phyloP scores from a whole-genome alignment of 2,888 invertebrate genomes.

The Steinernema hermaphroditum region DNA sequence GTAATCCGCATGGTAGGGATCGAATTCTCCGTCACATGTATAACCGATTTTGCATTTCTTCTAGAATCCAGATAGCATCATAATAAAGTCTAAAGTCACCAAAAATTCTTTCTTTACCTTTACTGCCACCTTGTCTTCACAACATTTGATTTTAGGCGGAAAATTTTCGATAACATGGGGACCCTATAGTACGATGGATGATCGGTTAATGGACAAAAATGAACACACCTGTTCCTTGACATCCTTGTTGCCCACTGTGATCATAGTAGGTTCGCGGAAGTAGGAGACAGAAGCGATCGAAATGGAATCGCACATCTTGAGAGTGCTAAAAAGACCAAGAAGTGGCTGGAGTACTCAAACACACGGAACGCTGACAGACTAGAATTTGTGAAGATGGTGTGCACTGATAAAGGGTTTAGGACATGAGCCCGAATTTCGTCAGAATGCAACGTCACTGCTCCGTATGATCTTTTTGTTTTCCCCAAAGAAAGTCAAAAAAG shows the following conservation, averaged over 20 bases:
- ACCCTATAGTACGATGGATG: too few species aligned
- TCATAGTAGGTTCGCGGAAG: not conserved
- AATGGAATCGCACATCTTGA: not conserved
- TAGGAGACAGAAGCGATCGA: not conserved
- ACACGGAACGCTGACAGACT: too few species aligned
- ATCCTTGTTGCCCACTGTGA: not conserved
- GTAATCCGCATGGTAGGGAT: not conserved
- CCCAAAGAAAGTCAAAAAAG: not conserved
- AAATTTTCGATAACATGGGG: too few species aligned
- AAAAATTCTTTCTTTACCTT: too few species aligned
- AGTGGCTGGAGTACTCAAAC: not conserved
- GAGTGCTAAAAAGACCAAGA: not conserved
- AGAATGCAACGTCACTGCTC: too few species aligned
- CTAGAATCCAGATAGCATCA: too few species aligned
- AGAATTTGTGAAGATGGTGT: not conserved
- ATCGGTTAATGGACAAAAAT: too few species aligned
- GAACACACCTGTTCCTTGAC: too few species aligned
- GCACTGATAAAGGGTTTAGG: not conserved
- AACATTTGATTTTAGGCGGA: too few species aligned
- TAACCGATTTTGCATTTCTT: too few species aligned
- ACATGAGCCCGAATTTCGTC: not conserved
- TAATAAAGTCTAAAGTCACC: too few species aligned
- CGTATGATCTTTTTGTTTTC: not conserved
- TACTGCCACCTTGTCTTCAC: too few species aligned
- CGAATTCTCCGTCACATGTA: not conserved